Percentiles rank a stretch among this genome's conserved stretches.
Evolutionary conservation across 2,797 vertebrate genomes (phyloP).

Genomic region (Lepus townsendii): DNA sequence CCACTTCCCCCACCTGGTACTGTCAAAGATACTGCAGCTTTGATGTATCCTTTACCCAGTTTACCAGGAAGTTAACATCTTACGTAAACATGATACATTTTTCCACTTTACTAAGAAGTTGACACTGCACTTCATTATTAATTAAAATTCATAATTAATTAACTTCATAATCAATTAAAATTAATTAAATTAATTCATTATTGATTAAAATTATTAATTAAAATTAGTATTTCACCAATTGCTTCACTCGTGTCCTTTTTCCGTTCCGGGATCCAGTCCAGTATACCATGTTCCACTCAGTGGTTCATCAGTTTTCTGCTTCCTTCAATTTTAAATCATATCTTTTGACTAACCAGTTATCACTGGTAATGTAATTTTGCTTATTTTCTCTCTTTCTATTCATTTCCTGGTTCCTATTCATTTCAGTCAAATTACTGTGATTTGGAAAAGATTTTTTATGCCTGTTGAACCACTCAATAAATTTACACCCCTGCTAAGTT

Average conservation of each 20-base stretch:
- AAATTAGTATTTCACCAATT: not conserved
- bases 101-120: constrained; percentile 24
- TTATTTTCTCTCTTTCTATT: not conserved
- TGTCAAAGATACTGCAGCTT: not conserved
- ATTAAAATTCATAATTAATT: not conserved
- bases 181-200: not conserved
- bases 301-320: not conserved
- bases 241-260: not conserved
- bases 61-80: not conserved
- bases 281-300: not conserved
- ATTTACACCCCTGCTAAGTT: constrained; percentile 1
- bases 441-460: not conserved
- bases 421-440: constrained; percentile 8
- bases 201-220: too few relatives aligned
- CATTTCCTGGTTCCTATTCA: not conserved
- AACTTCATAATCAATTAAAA: too few relatives aligned
- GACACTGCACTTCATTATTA: not conserved
- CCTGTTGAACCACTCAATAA: not conserved
- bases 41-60: not conserved
- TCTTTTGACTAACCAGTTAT: not conserved
- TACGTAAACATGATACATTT: not conserved
- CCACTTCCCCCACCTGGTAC: not conserved
- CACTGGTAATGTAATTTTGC: not conserved
- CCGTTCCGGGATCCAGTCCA: not conserved
- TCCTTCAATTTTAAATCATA: constrained; percentile 8